Percentiles rank a stretch among this genome's conserved stretches.
Conservation (phyloP, 2,888 invertebrate species). For the Epinotia ramella region DNA sequence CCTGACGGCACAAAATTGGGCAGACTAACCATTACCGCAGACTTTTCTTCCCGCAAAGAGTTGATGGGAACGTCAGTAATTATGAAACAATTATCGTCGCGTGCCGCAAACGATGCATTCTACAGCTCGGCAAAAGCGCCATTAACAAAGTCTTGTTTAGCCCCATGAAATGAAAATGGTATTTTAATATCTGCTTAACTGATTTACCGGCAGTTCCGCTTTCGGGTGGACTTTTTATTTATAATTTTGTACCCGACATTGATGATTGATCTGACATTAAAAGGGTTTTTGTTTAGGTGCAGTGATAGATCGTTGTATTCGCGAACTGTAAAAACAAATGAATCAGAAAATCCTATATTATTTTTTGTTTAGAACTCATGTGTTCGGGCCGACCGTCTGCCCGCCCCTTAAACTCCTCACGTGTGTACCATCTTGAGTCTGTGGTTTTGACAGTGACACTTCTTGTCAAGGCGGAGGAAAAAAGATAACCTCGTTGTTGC, state of each 20-base stretch:
- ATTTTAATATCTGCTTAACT: slow-evolving; percentile 41
- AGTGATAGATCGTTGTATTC: no score
- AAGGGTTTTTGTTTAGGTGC: not conserved
- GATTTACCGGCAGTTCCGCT: slow-evolving; percentile 16
- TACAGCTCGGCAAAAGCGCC: slow-evolving; percentile 49
- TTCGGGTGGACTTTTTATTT: slow-evolving; percentile 16
- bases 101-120: slow-evolving; percentile 55
- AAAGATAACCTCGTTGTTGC: no score
- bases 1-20: slow-evolving; percentile 1
- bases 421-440: no score
- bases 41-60: not conserved
- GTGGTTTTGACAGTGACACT: no score
- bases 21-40: not conserved
- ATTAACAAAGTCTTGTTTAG: slow-evolving; percentile 50
- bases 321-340: no score
- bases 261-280: not conserved
- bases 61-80: slow-evolving; percentile 51
- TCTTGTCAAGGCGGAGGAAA: no score
- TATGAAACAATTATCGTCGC: slow-evolving; percentile 62
- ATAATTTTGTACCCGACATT: slow-evolving; percentile 18
- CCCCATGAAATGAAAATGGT: slow-evolving; percentile 42
- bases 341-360: no score
- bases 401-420: no score
- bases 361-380: no score
- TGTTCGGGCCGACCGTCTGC: no score